Evolutionary conservation across 2,113 vertebrate species (phyloP).

Genomic region (Centropus unirufus): DNA sequence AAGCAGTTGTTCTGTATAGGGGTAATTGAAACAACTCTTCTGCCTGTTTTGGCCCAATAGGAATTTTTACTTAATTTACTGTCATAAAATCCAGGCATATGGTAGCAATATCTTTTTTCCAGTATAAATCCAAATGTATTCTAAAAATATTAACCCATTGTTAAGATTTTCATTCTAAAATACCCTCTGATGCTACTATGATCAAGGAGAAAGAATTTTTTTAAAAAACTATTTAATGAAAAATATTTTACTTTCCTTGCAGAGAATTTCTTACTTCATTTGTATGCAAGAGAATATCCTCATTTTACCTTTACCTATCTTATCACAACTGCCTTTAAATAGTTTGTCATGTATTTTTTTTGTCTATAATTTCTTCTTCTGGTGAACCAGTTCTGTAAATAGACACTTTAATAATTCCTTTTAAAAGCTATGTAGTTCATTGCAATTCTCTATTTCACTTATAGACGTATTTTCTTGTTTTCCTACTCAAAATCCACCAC

Average conservation of each 20-base stretch:
- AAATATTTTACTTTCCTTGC: not conserved
- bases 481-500: not conserved
- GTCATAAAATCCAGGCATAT: not conserved
- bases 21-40: not conserved
- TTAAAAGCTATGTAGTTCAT: not conserved
- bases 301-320: not conserved
- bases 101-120: not conserved
- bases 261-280: not conserved
- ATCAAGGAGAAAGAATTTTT: not conserved
- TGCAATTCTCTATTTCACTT: not conserved
- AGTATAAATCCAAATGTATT: not conserved
- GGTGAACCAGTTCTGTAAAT: not conserved
- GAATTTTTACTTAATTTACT: not conserved
- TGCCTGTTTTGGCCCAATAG: not conserved
- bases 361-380: not conserved
- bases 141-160: not conserved
- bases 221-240: not conserved
- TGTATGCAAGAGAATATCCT: not conserved
- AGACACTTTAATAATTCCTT: not conserved
- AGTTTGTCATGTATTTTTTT: not conserved
- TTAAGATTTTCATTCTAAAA: not conserved
- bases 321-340: not conserved
- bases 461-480: not conserved
- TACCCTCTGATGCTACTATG: not conserved
- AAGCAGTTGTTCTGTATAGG: not conserved